Evolutionary conservation across 2,797 vertebrate genomes (phyloP).

Genomic region (Macropodus opercularis): DNA sequence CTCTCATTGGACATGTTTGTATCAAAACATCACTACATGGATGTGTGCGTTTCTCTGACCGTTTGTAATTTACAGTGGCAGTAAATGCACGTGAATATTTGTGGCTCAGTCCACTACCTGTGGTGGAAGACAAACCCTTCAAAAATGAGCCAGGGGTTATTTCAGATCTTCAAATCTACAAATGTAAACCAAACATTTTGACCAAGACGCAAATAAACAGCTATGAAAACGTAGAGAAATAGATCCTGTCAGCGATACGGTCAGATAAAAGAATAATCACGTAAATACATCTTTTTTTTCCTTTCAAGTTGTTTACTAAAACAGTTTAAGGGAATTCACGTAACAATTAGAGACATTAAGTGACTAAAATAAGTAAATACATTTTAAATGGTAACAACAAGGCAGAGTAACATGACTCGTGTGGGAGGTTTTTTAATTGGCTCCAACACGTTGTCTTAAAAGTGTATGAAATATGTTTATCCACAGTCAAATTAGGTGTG

Average conservation of each 20-base stretch:
- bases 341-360: no score
- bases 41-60: constrained; percentile 2
- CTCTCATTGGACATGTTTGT: constrained; percentile 53
- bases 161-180: neutral
- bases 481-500: neutral
- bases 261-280: no score
- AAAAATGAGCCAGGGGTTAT: neutral
- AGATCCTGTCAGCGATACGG: no score
- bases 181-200: neutral
- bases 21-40: constrained; percentile 48
- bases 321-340: no score
- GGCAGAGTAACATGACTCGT: no score
- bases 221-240: neutral
- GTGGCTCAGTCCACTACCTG: neutral
- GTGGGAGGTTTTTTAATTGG: neutral
- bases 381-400: no score
- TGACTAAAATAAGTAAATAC: no score
- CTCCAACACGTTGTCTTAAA: no score
- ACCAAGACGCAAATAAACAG: neutral
- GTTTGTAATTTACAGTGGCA: constrained; percentile 25
- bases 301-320: no score
- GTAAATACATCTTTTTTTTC: no score
- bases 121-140: neutral
- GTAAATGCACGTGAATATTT: neutral
- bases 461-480: no score